Evolutionary conservation across 1,140 invertebrate genomes (phyloP), one percentile per base, ranked within the genome.

Genomic region (Drosophila fuyamai): DNA sequence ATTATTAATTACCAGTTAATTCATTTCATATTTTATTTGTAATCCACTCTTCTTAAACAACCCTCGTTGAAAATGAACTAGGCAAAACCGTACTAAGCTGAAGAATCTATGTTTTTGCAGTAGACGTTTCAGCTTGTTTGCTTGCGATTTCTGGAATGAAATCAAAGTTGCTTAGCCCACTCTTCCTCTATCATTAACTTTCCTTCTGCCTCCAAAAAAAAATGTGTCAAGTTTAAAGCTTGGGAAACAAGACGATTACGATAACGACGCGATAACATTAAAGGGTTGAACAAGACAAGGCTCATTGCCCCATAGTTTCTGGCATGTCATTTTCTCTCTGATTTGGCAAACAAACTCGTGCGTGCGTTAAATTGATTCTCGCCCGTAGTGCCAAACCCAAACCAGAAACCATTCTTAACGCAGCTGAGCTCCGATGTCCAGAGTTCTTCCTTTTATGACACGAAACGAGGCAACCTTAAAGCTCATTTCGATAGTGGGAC

Each of bases 321-420:
- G 23, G 23, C 23, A 23, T 23, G 23, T 23, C 23, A 23, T 23
- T 23, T 23, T 23, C 23, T 23, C 23, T 23, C 23, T 70, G 83
- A 88, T 88, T 86, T 73, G 66, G 53, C 79, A 60, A 59, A 60
- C 35, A 79, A 89, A 83, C 38, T 77, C 83, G 84, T 73, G 80
- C 84, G 83, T 88, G 83, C 83, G 83, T 83, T 83, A 88, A 88
- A 88, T 88, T 88, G 84, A 88, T 83, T 70, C 50, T 46, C 47
- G 55, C 23, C 41, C 50, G 74, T 32, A 9, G 57, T 5, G 9
- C 23, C 43, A 58, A 68, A 38, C 41, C 47, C 44, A 44, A 54
- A 43, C 57, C 56, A 47, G 41, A 51, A 59, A 23, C 58, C 14
- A 32, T 48, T 14, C 50, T 57, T 43, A 18, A 13, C 35, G 6